These are phyloP conservation scores for Coregonus ussuriensis DNA, from an alignment of 2,797 vertebrate genomes.

Conservation along the genomic window DNA sequence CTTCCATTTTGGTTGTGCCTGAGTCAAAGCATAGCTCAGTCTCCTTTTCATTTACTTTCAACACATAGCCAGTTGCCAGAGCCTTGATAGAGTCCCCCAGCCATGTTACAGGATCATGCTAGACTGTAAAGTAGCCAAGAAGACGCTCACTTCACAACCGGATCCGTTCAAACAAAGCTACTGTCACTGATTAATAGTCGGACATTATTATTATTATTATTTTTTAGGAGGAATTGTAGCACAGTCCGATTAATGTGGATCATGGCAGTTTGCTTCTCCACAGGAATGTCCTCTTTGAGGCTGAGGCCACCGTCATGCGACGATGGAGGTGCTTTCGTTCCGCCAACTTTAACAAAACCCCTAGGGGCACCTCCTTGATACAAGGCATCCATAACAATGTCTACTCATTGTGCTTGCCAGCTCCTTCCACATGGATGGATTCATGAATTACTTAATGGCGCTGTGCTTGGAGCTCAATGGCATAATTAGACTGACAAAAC, in stretches of 20 bases:
- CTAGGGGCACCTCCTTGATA: not conserved
- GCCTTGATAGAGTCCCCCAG: not conserved
- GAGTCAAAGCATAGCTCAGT: not conserved
- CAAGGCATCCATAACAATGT: not conserved
- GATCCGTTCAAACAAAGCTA: too few species aligned
- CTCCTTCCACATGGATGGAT: not conserved
- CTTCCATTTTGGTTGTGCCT: too few species aligned
- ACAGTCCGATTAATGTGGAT: not conserved
- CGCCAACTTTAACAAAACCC: not conserved
- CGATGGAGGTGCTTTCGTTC: not conserved
- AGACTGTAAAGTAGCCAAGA: too few species aligned
- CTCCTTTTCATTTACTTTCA: slow-evolving; percentile 7
- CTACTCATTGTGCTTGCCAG: not conserved
- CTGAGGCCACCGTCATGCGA: not conserved
- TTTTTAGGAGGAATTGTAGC: too few species aligned
- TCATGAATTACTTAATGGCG: slow-evolving; percentile 17
- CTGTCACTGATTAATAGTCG: too few species aligned
- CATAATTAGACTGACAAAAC: not conserved
- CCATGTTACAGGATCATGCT: not conserved
- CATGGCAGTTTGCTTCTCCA: not conserved
- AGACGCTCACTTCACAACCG: not conserved
- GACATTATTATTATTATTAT: too few species aligned
- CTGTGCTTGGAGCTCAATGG: not conserved
- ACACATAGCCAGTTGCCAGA: not conserved
- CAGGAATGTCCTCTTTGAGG: not conserved